These are phyloP conservation scores for Zoanthus sansibaricus DNA, from an alignment of 92 coral and sea anemone genomes.

Conservation along the genomic window DNA sequence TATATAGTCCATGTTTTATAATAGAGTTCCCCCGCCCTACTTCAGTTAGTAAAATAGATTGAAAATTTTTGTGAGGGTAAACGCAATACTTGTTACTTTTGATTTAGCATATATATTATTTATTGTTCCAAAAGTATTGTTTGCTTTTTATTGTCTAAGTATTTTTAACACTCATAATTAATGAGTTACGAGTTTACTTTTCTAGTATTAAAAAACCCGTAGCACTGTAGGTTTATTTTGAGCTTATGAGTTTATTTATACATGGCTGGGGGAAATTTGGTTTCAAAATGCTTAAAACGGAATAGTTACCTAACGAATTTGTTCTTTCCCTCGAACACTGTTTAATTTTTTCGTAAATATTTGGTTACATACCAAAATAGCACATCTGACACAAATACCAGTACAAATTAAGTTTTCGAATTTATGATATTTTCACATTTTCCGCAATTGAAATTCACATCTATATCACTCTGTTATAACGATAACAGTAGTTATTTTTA, in stretches of 20 bases:
- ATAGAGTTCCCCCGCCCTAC: neutral
- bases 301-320: too few species aligned
- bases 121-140: neutral
- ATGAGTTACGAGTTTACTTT: neutral
- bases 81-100: neutral
- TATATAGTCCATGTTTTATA: neutral
- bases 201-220: neutral
- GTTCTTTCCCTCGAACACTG: too few species aligned
- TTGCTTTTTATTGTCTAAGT: neutral
- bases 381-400: neutral
- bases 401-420: neutral
- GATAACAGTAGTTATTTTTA: neutral
- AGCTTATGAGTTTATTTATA: neutral
- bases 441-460: neutral
- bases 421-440: neutral
- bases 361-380: too few species aligned
- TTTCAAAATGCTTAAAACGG: too few species aligned
- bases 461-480: neutral
- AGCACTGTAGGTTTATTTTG: neutral
- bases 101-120: neutral
- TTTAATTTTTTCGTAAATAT: too few species aligned
- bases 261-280: neutral
- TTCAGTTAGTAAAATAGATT: neutral
- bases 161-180: conserved; percentile 5
- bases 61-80: neutral